Base-by-base conservation (phyloP, 2,888 invertebrate genomes). In the Cephus rjabovi region DNA sequence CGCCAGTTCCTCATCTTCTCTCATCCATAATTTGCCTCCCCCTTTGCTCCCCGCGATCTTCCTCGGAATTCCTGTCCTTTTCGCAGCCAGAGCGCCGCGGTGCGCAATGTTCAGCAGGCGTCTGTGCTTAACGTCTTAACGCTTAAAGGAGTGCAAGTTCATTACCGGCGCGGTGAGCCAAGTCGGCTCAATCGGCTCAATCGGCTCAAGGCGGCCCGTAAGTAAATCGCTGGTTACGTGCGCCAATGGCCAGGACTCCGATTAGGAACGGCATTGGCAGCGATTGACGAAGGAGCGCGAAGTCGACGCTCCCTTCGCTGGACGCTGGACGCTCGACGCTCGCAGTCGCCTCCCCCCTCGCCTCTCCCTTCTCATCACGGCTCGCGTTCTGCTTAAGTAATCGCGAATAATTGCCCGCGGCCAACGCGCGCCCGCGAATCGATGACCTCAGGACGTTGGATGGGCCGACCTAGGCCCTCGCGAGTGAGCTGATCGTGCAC, bases 101-200 rank as follows among this genome's bases (percentile, higher is more conserved):
- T 88, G 87, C 88, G 87, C 88, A 88, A 88, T 87, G 87, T 88
- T 88, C 88, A 88, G 85, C 83, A 82, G 86, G 56, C 56, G 56
- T 56, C 56, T 23, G 9, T 23, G 56, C 56, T 56, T 23, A 56
- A 56, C 9, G 23, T 23, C 56, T 33, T 33, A 33, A 33, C 33
- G 33, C 33, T 33, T 33, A 33, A 33, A 56, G 23, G 56, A 56
- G 56, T 79, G 85, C 88, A 88, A 88, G 89, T 89, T 89, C 89
- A 89, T 88, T 88, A 89, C 86, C 88, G 81, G 81, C 75, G 77
- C 40, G 78, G 78, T 76, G 76, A 77, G 40, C 34, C 33, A 31
- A 70, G 56, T 4, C 23, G 56, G 23, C 71, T 31, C 71, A 9
- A 71, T 4, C 23, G 56, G 23, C 71, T 31, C 71, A 23, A 71